phyloP scores from a whole-genome alignment of 92 coral and sea anemone genomes.

The Porites evermanni region DNA sequence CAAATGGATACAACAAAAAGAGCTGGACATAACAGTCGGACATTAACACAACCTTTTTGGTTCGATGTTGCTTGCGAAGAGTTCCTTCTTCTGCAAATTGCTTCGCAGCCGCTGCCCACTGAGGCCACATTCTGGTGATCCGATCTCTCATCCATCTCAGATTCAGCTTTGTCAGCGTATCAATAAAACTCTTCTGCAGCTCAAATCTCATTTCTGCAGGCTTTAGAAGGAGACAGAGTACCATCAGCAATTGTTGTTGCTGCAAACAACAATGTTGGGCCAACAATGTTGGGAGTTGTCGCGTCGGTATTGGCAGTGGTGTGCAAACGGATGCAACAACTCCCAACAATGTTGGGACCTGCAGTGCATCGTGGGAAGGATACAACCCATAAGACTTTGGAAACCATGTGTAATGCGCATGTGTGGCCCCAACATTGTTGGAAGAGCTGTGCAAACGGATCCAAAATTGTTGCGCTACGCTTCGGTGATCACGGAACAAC shows the following conservation, averaged over 20 bases:
- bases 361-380: too few species aligned
- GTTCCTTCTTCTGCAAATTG: conserved; percentile 31
- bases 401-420: too few species aligned
- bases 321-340: too few species aligned
- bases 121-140: conserved; percentile 70
- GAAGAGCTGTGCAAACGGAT: too few species aligned
- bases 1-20: too few species aligned
- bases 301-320: too few species aligned
- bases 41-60: conserved; percentile 19
- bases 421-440: too few species aligned
- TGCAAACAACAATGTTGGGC: background rate
- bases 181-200: conserved; percentile 14
- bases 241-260: background rate
- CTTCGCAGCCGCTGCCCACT: conserved; percentile 74
- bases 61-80: conserved; percentile 25
- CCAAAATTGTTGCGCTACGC: too few species aligned
- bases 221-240: background rate
- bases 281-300: too few species aligned
- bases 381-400: too few species aligned
- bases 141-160: conserved; percentile 84
- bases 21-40: background rate
- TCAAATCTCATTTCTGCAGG: conserved; percentile 33
- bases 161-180: conserved; percentile 44
- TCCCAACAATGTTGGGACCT: too few species aligned
- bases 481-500: too few species aligned